phyloP scores from a whole-genome alignment of 2,113 vertebrate species.

The Xiphophorus couchianus region DNA sequence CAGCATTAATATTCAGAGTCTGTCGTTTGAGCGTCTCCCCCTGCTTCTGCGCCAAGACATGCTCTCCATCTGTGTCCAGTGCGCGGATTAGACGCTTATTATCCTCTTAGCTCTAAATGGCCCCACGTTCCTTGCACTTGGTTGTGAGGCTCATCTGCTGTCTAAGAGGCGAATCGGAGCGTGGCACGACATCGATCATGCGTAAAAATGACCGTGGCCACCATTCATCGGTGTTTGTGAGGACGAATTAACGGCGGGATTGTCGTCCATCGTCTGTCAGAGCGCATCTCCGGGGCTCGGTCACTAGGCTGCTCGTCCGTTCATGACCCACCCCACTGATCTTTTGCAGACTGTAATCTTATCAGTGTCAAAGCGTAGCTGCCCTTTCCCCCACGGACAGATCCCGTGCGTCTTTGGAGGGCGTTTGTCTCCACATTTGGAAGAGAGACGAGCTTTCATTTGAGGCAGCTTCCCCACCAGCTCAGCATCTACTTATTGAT shows the following conservation, averaged over 20 bases:
- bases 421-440: slow-evolving; percentile 22
- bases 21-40: slow-evolving; percentile 36
- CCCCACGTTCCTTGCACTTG: slow-evolving; percentile 59
- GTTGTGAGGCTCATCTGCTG: slow-evolving; percentile 43
- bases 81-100: slow-evolving; percentile 80
- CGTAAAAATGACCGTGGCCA: slow-evolving; percentile 36
- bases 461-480: slow-evolving; percentile 23
- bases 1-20: slow-evolving; percentile 5
- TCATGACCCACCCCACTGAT: slow-evolving; percentile 67
- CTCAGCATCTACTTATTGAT: neutral
- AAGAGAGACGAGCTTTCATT: slow-evolving; percentile 4
- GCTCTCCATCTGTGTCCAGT: slow-evolving; percentile 78
- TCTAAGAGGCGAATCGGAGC: slow-evolving; percentile 33
- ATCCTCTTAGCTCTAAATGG: slow-evolving; percentile 85
- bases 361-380: slow-evolving; percentile 69
- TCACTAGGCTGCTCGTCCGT: slow-evolving; percentile 18
- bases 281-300: slow-evolving; percentile 23
- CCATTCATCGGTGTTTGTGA: slow-evolving; percentile 11
- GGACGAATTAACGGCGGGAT: slow-evolving; percentile 34
- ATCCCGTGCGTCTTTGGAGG: slow-evolving; percentile 36
- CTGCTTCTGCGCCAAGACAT: slow-evolving; percentile 58
- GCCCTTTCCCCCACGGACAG: slow-evolving; percentile 43
- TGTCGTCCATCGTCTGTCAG: slow-evolving; percentile 11
- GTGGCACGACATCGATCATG: slow-evolving; percentile 29
- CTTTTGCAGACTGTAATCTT: slow-evolving; percentile 77